These are phyloP conservation scores for Phortica variegata DNA, from an alignment of 1,140 invertebrate species.

Conservation along the genomic window DNA sequence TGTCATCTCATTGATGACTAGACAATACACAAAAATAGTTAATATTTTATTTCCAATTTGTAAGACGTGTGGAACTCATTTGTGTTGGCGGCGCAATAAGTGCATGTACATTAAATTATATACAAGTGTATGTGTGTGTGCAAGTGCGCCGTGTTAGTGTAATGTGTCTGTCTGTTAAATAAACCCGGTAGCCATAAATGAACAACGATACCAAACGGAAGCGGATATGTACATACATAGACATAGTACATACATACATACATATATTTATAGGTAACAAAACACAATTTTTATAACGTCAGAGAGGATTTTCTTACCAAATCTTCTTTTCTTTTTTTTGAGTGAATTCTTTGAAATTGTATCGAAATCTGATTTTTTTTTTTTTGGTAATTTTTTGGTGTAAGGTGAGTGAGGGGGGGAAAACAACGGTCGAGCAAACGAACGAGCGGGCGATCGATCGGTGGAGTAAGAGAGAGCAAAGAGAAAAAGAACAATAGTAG, in stretches of 20 bases:
- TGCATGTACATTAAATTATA: no score
- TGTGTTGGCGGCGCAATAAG: no score
- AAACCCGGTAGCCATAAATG: constrained; percentile 9
- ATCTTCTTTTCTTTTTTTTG: constrained; percentile 57
- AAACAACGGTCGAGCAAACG: no score
- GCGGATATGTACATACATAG: constrained; percentile 26
- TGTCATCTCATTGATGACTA: background rate
- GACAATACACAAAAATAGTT: no score
- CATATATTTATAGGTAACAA: constrained; percentile 24
- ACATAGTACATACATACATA: constrained; percentile 22
- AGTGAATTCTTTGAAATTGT: constrained; percentile 55
- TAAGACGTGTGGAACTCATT: no score
- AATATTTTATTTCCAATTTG: constrained; percentile 2
- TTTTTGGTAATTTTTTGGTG: constrained; percentile 12
- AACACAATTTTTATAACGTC: constrained; percentile 1
- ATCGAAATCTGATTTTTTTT: constrained; percentile 42
- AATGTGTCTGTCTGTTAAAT: constrained; percentile 14
- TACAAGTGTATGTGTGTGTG: constrained; percentile 2
- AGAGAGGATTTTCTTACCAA: constrained; percentile 41
- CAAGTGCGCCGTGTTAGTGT: background rate
- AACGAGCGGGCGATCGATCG: no score
- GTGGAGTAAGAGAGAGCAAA: constrained; percentile 12
- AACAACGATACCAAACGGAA: constrained; percentile 21
- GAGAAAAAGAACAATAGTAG: constrained; percentile 28
- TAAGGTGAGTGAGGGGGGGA: no score